Conservation (phyloP, 1,140 invertebrate genomes). For the Platorchestia sp. region DNA sequence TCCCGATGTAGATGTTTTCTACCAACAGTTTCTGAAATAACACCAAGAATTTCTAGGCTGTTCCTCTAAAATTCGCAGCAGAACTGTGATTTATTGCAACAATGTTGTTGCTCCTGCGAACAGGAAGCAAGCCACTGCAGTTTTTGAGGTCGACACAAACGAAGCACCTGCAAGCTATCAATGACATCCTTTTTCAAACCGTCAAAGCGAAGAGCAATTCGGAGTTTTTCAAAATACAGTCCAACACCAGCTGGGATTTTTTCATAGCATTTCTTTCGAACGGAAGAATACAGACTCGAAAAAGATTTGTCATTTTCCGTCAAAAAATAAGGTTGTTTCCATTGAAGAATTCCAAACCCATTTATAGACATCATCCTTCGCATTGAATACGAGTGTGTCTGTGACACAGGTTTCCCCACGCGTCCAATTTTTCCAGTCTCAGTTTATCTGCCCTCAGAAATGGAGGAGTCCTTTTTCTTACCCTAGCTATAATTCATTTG, state of each 20-base stretch:
- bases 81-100: neutral
- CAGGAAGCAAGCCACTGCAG: neutral
- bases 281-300: neutral
- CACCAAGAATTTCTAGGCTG: neutral
- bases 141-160: neutral
- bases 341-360: neutral
- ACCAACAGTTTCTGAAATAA: neutral
- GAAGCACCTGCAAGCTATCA: neutral
- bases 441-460: no score
- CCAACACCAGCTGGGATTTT: neutral
- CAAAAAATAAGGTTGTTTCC: neutral
- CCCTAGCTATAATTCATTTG: no score
- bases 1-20: neutral
- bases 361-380: no score
- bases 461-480: no score
- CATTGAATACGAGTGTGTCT: no score
- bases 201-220: neutral
- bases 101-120: neutral
- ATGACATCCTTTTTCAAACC: neutral
- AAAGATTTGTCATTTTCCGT: neutral
- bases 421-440: no score
- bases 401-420: no score
- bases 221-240: neutral
- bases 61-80: neutral
- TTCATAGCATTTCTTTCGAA: neutral